Evolutionary conservation across 2,797 vertebrate genomes (phyloP), one percentile per base, ranked within the genome.

Genomic region (Ceryle rudis): DNA sequence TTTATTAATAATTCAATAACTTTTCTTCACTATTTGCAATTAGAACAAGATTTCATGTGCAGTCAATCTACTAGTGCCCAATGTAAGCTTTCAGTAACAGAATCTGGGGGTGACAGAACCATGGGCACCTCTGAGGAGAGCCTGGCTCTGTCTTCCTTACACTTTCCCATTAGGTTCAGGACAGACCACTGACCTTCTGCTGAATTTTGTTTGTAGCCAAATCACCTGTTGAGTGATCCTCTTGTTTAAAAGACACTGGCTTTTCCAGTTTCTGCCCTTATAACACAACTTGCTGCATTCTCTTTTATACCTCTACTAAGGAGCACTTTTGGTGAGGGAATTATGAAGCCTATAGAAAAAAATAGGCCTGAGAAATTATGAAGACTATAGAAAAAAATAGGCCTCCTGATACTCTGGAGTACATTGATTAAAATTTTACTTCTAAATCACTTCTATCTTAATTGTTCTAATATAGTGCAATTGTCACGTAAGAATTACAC

Each of bases 401-500:
- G 17, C 52, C 41, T 46, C 26, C 49, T 51, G 28, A 74, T 26
- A 42, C 1, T 46, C 4, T 18, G 35, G 18, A 81, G 65, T 21
- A 65, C 21, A 9, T 2, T 14, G 69, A 28, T 83, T 61, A 71
- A 26, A 46, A 31, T 80, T 69, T 28, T 37, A 19, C 42, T 46
- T 81, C 42, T 57, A 61, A 86, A 83, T 47, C 6, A 11, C 6
- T 78, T 93, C 54, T 31, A 57, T 74, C 94, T 74, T 23, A 61
- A 20, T 73, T 70, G 11, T 75, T 86, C 14, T 46, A 21, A 22
- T 37, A 1, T 20, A 39, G 12, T 41, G 18, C 6, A 42, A 7
- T 41, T 85, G 57, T 65, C 33, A 46, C 16, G 16, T 66, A 33
- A 69, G 21, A 1, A 2, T 81, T 54, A 31, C 7, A 3, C 29